Percentiles rank a stretch among this genome's conserved stretches.
phyloP scores from a whole-genome alignment of 2,797 vertebrate genomes.

The Pipistrellus nathusii region DNA sequence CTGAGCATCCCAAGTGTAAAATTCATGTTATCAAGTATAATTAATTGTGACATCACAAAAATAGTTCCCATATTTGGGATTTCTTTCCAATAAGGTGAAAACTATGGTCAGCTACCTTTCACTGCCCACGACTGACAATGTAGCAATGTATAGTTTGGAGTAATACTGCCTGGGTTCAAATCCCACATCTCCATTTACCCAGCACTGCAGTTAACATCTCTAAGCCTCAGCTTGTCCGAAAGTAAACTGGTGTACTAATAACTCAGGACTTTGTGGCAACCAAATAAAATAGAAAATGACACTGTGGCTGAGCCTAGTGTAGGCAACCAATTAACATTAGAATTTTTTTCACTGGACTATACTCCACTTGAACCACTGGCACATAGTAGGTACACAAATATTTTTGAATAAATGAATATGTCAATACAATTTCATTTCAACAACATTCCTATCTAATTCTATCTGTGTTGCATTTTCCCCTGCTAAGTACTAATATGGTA shows the following conservation, averaged over 20 bases:
- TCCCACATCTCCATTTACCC: background rate
- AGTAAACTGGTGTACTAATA: background rate
- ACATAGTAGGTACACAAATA: background rate
- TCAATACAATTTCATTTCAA: background rate
- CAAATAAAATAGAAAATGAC: conserved; percentile 9
- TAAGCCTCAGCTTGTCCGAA: background rate
- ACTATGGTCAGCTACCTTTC: background rate
- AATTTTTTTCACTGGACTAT: background rate
- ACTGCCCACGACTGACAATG: background rate
- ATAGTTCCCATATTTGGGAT: background rate
- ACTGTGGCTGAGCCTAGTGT: background rate
- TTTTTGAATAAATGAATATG: background rate
- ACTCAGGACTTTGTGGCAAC: background rate
- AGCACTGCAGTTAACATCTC: background rate
- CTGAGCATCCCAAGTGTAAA: background rate
- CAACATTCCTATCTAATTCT: background rate
- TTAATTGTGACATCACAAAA: background rate
- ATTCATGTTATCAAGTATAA: background rate
- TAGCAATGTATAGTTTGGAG: background rate
- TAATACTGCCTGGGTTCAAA: background rate
- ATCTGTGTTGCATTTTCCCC: background rate
- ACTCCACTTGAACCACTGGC: background rate
- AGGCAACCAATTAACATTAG: background rate
- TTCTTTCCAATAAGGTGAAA: conserved; percentile 4
- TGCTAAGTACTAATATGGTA: background rate